phyloP scores from a whole-genome alignment of 1,140 invertebrate genomes.

The Bradynema listronoti region DNA sequence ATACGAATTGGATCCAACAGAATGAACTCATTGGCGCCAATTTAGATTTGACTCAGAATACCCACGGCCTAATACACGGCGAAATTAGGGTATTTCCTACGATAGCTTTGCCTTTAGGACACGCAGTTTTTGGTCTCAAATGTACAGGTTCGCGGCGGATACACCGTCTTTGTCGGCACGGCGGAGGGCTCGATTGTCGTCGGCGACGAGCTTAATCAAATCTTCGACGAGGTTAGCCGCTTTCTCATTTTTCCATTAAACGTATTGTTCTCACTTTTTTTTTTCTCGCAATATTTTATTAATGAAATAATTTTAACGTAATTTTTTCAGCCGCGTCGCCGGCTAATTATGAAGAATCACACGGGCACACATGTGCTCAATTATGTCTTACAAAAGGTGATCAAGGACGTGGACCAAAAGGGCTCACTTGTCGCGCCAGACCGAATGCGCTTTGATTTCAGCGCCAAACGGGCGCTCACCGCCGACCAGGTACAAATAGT shows the following conservation, averaged over 20 bases:
- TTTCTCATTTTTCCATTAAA: too few relatives aligned
- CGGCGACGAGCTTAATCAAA: constrained; percentile 75
- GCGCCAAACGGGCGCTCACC: constrained; percentile 82
- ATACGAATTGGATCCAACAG: too few relatives aligned
- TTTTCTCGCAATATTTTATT: too few relatives aligned
- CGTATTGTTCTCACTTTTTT: too few relatives aligned
- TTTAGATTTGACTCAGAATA: too few relatives aligned
- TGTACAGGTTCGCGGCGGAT: constrained; percentile 90
- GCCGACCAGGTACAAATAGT: constrained; percentile 63
- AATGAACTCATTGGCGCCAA: too few relatives aligned
- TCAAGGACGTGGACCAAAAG: constrained; percentile 86
- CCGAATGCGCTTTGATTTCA: constrained; percentile 91
- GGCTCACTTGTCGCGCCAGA: constrained; percentile 98
- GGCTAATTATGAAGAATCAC: constrained; percentile 94
- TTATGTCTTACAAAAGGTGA: constrained; percentile 78
- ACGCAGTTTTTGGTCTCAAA: constrained; percentile 87
- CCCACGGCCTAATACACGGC: too few relatives aligned
- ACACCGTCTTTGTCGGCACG: constrained; percentile 80
- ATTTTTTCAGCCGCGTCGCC: constrained; percentile 65
- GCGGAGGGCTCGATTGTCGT: constrained; percentile 69
- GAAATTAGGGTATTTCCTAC: too few relatives aligned
- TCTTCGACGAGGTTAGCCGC: constrained; percentile 71
- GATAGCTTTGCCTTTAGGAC: constrained; percentile 62
- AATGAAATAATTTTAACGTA: constrained; percentile 20
- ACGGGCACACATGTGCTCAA: constrained; percentile 96